Percentiles rank a stretch among this genome's conserved stretches.
Conservation (phyloP, 2,888 invertebrate genomes). For the Ditylenchus weischeri region DNA sequence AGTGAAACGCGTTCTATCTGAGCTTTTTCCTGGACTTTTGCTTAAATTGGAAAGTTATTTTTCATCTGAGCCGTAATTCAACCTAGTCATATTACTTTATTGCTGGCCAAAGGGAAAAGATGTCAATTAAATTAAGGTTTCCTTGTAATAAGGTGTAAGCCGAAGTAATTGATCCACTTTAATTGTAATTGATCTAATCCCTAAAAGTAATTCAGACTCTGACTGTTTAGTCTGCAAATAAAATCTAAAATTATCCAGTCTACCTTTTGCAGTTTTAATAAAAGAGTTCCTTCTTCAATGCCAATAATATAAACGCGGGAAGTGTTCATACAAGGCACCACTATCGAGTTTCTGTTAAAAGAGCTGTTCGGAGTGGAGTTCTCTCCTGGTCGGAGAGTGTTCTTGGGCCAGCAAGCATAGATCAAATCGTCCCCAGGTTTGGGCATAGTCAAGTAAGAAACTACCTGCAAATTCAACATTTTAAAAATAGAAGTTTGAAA, state of each 20-base stretch:
- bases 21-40: no score
- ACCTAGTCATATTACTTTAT: no score
- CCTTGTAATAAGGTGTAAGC: no score
- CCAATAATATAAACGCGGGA: constrained; percentile 81
- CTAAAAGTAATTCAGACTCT: no score
- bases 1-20: no score
- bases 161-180: no score
- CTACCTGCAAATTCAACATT: constrained; percentile 63
- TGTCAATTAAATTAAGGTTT: no score
- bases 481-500: neutral
- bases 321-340: constrained; percentile 78
- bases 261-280: constrained; percentile 16
- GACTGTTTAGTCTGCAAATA: neutral
- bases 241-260: neutral
- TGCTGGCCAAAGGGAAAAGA: no score
- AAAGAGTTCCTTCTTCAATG: constrained; percentile 25
- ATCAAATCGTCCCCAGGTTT: constrained; percentile 81
- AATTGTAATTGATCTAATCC: no score
- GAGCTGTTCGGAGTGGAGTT: constrained; percentile 18
- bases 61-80: no score
- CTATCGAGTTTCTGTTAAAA: constrained; percentile 43
- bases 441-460: constrained; percentile 78
- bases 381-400: constrained; percentile 35
- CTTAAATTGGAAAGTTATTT: no score
- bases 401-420: constrained; percentile 80